Base-by-base conservation (phyloP, 2,797 vertebrate species). In the Heliangelus exortis region DNA sequence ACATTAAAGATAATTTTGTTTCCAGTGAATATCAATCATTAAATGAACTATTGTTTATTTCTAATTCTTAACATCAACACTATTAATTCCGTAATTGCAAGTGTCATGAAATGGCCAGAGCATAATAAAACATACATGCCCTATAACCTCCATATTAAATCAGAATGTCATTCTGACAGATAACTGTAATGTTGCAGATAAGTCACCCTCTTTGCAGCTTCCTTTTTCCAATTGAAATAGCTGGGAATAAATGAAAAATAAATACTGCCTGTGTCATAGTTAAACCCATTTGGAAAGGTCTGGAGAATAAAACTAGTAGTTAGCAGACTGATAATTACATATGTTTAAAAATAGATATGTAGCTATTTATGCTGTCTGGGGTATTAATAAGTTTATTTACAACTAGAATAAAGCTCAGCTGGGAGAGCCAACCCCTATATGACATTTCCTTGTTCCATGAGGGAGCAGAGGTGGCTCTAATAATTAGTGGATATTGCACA, bases 81-180 rank as follows among this genome's bases (percentile, higher is more conserved):
- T 85, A 90, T 94, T 92, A 74, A 48, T 94, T 96, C 65, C 80
- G 57, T 93, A 96, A 95, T 96, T 94, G 91, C 85, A 95, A 91
- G 80, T 88, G 95, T 93, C 92, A 68, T 72, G 54, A 90, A 94
- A 84, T 87, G 65, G 83, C 72, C 43, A 20, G 63, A 82, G 65
- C 57, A 55, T 92, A 89, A 91, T 95, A 96, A 97, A 96, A 43
- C 66, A 85, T 80, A 74, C 29, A 51, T 93, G 53, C 57, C 77
- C 78, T 89, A 11, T 68, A 94, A 89, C 81, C 93, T 92, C 77
- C 33, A 8, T 55, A 91, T 96, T 87, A 90, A 96, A 93, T 92
- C 87, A 90, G 54, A 92, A 84, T 87, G 45, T 84, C 84, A 80
- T 66, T 68, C 53, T 92, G 95, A 87, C 90, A 92, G 83, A 90